phyloP scores from a whole-genome alignment of 2,797 vertebrate species.

The Lepilemur ruficaudatus region DNA sequence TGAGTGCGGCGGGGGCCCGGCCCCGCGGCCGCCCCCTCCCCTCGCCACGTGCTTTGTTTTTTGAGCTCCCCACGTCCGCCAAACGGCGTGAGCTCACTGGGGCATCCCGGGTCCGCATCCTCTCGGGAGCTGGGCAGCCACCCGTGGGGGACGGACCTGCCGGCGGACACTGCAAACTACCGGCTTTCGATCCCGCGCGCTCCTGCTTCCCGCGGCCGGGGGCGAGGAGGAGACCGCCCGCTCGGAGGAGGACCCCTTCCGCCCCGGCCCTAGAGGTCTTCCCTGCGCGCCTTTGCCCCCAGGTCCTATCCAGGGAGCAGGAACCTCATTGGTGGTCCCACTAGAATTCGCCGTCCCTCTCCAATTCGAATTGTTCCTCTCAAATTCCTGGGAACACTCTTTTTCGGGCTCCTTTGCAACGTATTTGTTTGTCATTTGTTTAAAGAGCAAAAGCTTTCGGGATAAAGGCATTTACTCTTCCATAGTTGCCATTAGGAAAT shows the following conservation, averaged over 20 bases:
- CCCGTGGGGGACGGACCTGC: background rate
- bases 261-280: background rate
- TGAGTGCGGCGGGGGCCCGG: background rate
- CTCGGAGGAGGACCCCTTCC: background rate
- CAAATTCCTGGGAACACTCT: background rate
- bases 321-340: background rate
- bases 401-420: background rate
- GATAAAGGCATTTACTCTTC: background rate
- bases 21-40: background rate
- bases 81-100: background rate
- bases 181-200: background rate
- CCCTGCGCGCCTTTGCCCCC: background rate
- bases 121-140: background rate
- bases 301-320: background rate
- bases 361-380: background rate
- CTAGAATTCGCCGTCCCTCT: background rate
- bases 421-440: background rate
- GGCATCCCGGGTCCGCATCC: background rate
- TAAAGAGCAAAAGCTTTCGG: conserved; percentile 1
- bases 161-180: background rate
- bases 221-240: too few relatives aligned
- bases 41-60: conserved; percentile 34
- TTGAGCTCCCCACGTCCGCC: background rate
- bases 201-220: background rate
- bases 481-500: background rate